Percentiles rank a stretch among this genome's conserved stretches.
Conservation (phyloP, 2,113 vertebrate species). For the Sorex araneus region DNA sequence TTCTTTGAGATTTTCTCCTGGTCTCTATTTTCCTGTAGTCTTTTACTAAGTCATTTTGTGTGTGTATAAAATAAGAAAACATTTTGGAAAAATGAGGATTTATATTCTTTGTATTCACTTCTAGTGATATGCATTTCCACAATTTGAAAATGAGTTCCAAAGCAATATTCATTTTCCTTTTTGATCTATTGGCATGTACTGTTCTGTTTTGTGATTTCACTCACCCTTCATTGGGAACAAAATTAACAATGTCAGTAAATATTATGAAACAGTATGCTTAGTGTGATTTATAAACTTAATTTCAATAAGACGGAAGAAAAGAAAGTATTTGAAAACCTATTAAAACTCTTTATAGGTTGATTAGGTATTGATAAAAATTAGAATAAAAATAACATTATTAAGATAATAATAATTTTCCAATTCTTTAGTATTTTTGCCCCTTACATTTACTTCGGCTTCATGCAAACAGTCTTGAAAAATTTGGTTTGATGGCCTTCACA, state of each 20-base stretch:
- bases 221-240: constrained; percentile 2
- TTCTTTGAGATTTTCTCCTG: no score
- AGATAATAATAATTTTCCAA: not conserved
- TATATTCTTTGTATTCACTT: no score
- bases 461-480: not conserved
- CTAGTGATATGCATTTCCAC: no score
- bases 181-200: not conserved
- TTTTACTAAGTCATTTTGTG: no score
- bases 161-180: not conserved
- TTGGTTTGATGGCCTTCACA: not conserved
- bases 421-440: not conserved
- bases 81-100: no score
- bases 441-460: not conserved
- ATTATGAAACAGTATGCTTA: not conserved
- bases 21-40: no score
- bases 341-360: not conserved
- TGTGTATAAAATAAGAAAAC: no score
- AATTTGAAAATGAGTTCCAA: no score
- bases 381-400: not conserved
- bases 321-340: not conserved
- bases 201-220: constrained; percentile 11
- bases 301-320: not conserved
- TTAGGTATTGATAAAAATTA: not conserved
- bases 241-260: not conserved
- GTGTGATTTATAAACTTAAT: not conserved